phyloP scores from a whole-genome alignment of 2,797 vertebrate genomes.

The Hippopotamyrus pictus region DNA sequence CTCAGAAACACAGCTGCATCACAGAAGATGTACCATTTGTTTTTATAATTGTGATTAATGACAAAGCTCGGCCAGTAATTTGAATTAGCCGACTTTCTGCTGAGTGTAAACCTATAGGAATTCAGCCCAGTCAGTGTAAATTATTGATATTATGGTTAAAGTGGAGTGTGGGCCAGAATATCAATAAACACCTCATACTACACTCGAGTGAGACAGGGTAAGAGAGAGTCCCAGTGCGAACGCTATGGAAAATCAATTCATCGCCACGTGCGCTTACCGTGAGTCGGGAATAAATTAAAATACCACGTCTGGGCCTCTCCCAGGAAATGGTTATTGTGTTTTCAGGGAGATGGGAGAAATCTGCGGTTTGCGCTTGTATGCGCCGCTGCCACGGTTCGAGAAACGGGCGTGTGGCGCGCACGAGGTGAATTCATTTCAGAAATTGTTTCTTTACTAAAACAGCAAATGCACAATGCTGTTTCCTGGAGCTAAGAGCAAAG shows the following conservation, averaged over 20 bases:
- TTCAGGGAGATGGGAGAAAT: background rate
- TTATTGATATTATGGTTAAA: constrained; percentile 51
- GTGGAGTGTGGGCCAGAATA: constrained; percentile 42
- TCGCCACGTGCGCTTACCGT: background rate
- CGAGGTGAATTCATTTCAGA: background rate
- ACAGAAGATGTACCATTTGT: background rate
- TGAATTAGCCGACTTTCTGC: constrained; percentile 19
- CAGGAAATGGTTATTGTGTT: constrained; percentile 22
- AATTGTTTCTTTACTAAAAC: background rate
- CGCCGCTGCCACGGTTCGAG: constrained; percentile 1
- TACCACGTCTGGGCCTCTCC: constrained; percentile 22
- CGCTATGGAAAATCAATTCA: constrained; percentile 15
- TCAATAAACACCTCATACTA: constrained; percentile 45
- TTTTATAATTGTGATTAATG: constrained; percentile 3
- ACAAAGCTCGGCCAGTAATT: constrained; percentile 17
- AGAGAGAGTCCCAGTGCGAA: constrained; percentile 3
- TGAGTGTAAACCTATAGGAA: constrained; percentile 36
- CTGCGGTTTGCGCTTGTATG: background rate
- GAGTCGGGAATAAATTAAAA: constrained; percentile 29
- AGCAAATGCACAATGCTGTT: background rate
- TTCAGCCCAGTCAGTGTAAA: constrained; percentile 40
- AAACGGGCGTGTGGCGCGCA: background rate
- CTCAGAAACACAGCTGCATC: background rate
- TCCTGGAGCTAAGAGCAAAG: background rate
- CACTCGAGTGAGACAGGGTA: constrained; percentile 13